Evolutionary conservation across 2,888 invertebrate genomes (phyloP).

Genomic region (Lypha dubia): DNA sequence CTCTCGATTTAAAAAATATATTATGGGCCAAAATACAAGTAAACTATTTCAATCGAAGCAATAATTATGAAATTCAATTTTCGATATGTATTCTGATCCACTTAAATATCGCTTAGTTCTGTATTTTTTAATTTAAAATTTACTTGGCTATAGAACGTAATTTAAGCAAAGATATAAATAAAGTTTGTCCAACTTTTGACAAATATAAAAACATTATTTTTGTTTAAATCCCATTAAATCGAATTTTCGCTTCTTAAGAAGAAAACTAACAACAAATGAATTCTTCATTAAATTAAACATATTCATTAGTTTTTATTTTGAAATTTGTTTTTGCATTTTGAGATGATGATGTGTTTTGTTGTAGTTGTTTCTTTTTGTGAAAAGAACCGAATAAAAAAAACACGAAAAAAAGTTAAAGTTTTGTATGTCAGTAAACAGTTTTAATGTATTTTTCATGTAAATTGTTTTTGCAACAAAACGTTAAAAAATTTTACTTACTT

Average conservation of each 20-base stretch:
- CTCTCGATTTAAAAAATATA: too few relatives aligned
- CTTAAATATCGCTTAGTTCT: too few relatives aligned
- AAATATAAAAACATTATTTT: not conserved
- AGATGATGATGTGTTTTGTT: constrained; percentile 53
- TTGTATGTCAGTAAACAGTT: constrained; percentile 72
- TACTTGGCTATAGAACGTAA: too few relatives aligned
- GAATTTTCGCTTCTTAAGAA: constrained; percentile 5
- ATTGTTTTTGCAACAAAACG: constrained; percentile 71
- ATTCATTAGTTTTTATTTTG: constrained; percentile 55
- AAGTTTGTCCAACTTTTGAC: constrained; percentile 19
- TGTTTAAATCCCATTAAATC: constrained; percentile 13
- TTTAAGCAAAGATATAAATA: not conserved
- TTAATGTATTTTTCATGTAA: constrained; percentile 72
- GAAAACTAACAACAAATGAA: constrained; percentile 34
- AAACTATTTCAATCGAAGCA: too few relatives aligned
- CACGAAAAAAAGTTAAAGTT: constrained; percentile 53
- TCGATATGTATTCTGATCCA: too few relatives aligned
- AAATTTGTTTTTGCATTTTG: constrained; percentile 42
- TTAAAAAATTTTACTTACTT: constrained; percentile 58
- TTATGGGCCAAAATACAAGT: too few relatives aligned
- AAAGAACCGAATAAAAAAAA: constrained; percentile 27
- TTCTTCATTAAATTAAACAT: constrained; percentile 47
- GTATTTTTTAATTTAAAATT: too few relatives aligned
- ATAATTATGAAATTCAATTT: too few relatives aligned
- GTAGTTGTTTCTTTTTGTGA: constrained; percentile 33